Conservation (phyloP, 2,113 vertebrate genomes). For the Calyptomena viridis region DNA sequence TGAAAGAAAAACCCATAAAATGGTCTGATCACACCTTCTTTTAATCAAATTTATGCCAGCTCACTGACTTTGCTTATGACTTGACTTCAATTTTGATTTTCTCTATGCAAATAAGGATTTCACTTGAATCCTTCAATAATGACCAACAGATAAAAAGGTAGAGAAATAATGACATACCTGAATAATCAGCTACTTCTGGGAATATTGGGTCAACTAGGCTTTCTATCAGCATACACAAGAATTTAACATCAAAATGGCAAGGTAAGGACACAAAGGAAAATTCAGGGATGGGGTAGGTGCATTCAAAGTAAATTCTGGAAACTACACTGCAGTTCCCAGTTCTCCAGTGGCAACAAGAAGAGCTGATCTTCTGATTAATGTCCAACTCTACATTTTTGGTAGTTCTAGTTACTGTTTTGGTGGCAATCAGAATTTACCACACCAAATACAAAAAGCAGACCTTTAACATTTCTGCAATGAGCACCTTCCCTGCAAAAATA, state of each 20-base stretch:
- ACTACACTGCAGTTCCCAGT: neutral
- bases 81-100: conserved; percentile 66
- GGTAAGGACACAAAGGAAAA: rapidly evolving
- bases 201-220: conserved; percentile 49
- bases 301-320: neutral
- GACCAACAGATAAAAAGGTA: conserved; percentile 61
- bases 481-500: neutral
- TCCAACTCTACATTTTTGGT: neutral
- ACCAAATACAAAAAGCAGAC: neutral
- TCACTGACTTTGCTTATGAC: conserved; percentile 56
- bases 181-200: conserved; percentile 48
- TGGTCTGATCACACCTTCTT: neutral
- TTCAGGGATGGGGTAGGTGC: rapidly evolving
- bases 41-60: conserved; percentile 64
- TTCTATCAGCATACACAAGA: conserved; percentile 24
- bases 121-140: conserved; percentile 59
- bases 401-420: neutral
- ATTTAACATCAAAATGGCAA: conserved; percentile 21
- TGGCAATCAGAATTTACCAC: neutral
- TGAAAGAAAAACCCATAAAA: conserved; percentile 36
- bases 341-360: neutral
- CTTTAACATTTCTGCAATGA: neutral
- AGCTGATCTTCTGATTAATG: neutral
- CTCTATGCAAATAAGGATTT: conserved; percentile 62
- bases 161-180: conserved; percentile 52